Conservation (phyloP, 2,888 invertebrate species). For the Drosophila acutilabella region DNA sequence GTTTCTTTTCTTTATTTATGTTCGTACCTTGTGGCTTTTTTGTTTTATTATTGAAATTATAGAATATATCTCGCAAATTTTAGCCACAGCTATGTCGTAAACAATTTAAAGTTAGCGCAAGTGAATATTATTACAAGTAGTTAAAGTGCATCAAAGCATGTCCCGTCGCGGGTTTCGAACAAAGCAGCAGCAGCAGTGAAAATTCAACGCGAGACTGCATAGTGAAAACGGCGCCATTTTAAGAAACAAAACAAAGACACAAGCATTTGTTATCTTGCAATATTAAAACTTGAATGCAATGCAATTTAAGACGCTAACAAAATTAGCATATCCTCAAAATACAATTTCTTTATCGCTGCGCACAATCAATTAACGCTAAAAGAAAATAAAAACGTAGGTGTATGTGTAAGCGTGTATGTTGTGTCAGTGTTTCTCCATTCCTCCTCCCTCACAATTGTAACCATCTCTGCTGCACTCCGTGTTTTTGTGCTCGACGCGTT, state of each 20-base stretch:
- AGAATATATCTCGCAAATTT: slow-evolving; percentile 42
- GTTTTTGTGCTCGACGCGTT: slow-evolving; percentile 44
- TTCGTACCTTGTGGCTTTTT: slow-evolving; percentile 80
- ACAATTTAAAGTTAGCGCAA: slow-evolving; percentile 29
- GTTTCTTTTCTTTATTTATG: slow-evolving; percentile 83
- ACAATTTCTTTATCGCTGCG: slow-evolving; percentile 49
- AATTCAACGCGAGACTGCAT: slow-evolving; percentile 63
- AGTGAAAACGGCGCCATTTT: slow-evolving; percentile 85
- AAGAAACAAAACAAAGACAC: slow-evolving; percentile 82
- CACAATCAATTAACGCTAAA: slow-evolving; percentile 54
- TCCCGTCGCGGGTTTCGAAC: slow-evolving; percentile 61
- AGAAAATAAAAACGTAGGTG: slow-evolving; percentile 57
- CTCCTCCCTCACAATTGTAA: slow-evolving; percentile 7
- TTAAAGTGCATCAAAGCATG: slow-evolving; percentile 54
- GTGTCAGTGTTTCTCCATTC: slow-evolving; percentile 19
- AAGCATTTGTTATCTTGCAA: slow-evolving; percentile 46
- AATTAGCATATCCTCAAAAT: slow-evolving; percentile 61
- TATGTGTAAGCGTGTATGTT: slow-evolving; percentile 4
- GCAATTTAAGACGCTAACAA: slow-evolving; percentile 64
- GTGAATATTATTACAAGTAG: slow-evolving; percentile 20
- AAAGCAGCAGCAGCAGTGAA: slow-evolving; percentile 71
- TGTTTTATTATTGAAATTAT: slow-evolving; percentile 67
- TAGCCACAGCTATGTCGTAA: slow-evolving; percentile 38
- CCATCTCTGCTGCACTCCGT: slow-evolving; percentile 26
- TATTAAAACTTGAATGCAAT: slow-evolving; percentile 69